Base-by-base conservation (phyloP, 64 coral and sea anemone species). In the Stichodactyla mertensii region DNA sequence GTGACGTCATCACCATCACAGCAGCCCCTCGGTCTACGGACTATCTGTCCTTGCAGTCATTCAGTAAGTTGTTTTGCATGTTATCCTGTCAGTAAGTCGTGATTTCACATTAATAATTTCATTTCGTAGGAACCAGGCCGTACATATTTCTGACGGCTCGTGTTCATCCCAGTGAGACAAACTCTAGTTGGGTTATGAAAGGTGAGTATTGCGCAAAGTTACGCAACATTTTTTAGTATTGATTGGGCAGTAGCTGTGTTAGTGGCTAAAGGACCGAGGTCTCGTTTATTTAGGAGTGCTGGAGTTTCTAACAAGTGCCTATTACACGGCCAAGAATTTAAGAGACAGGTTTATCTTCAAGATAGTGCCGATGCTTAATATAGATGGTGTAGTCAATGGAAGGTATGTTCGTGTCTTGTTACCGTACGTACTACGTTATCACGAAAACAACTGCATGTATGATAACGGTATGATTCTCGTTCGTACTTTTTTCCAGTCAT, bases 161-260 rank as follows among this genome's bases (percentile, higher is more conserved):
- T 8, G 97, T 99, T 13, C 97, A 99, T 86, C 97, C 97, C 13
- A 93, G 97, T 31, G 97, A 99, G 87, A 99, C 93, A 52, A 99
- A 99, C 52, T 60, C 97, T 51, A 99, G 93, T 83, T 99, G 97
- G 97, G 97, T 99, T 24, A 99, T 99, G 93, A 99, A 99, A 92
- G 97, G 97, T 99, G 87, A 78, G 62, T 66, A 31, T 31, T 51
- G 19, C 10, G 10, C 18, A 23, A 13, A 23, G 22, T 19, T 26
- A 11, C 56, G 4, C 14, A 58, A 6, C 14, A 45, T 45, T 45
- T 45, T 45, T 45, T 45, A 45, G 36, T 45, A 45, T 45, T 45
- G 36, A 45, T 45, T 45, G 36, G 1, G 36, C 36, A 45, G 36
- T 45, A 45, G 36, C 36, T 2, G 36, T 45, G 8, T 58, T 58